Base-by-base conservation (phyloP, 2,113 vertebrate genomes). In the Sebastes schlegelii region DNA sequence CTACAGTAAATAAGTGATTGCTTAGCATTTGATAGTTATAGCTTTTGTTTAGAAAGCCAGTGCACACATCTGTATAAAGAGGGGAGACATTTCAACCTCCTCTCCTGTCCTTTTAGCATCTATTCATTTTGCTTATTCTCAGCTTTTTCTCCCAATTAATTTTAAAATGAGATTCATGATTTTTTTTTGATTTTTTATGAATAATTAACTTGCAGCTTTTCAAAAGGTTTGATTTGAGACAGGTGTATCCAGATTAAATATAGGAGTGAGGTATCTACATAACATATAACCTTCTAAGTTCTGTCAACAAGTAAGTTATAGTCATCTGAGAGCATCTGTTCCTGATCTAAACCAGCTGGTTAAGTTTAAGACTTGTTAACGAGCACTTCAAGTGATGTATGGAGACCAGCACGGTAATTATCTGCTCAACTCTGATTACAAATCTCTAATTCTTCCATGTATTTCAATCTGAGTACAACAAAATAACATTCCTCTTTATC, bases 41-140 rank as follows among this genome's bases (percentile, higher is more conserved):
- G 16, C 16, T 61, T 6, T 48, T 48, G 40, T 23, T 6, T 7
- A 23, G 40, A 21, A 5, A 57, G 12, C 17, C 6, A 66, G 7
- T 26, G 79, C 43, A 80, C 40, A 80, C 26, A 65, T 63, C 8
- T 80, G 42, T n/a, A n/a, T 42, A 7, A 71, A 43, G 45, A 64
- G 49, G 6, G 14, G 19, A 62, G 10, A 54, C 5, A 23, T 66
- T 51, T 81, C 19, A 52, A 52, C 13, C 62, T 61, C 4, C 4
- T 58, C 8, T 23, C 1, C 3, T 14, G 34, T 46, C 62, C 10
- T 19, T 42, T 49, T 13, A 66, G 64, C 23, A 42, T 52, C 0
- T 51, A 26, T 26, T 26, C 26, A 26, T 26, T 26, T 26, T 26
- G n/a, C 42, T 26, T 19, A 43, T 23, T 58, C 14, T 60, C 45